Conservation (phyloP, 2,888 invertebrate species). For the Altica lythri region DNA sequence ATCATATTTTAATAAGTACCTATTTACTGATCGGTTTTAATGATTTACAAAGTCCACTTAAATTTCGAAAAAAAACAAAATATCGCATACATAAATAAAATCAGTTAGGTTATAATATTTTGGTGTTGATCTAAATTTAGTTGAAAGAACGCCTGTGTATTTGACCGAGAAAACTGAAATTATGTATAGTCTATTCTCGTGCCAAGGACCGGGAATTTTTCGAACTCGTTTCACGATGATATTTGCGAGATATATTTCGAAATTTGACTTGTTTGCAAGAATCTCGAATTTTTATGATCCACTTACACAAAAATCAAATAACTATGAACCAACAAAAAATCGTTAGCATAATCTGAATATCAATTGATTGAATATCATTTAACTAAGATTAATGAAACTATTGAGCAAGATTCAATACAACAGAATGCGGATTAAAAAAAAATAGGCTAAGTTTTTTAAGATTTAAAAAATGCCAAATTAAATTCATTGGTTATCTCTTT, state of each 20-base stretch:
- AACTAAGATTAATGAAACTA: no score
- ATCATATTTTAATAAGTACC: no score
- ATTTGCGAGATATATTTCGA: slow-evolving; percentile 27
- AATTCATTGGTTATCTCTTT: no score
- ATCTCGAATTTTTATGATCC: slow-evolving; percentile 13
- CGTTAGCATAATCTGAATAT: no score
- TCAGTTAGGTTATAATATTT: slow-evolving; percentile 26
- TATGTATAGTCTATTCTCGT: slow-evolving; percentile 28
- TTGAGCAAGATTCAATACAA: no score
- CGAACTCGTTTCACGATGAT: slow-evolving; percentile 27
- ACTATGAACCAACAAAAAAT: no score
- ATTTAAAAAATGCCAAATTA: no score
- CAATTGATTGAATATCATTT: no score
- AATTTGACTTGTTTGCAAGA: slow-evolving; percentile 20
- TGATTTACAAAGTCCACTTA: no score
- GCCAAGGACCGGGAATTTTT: slow-evolving; percentile 33
- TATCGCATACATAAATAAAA: slow-evolving; percentile 6
- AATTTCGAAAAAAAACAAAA: neutral
- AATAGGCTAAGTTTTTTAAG: no score
- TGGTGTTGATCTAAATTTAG: slow-evolving; percentile 27
- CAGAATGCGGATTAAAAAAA: no score
- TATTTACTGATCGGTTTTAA: no score
- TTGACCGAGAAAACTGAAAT: slow-evolving; percentile 33
- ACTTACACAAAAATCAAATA: slow-evolving; percentile 13
- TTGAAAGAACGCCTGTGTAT: slow-evolving; percentile 26